These are phyloP conservation scores for Podarcis cretensis DNA, from an alignment of 2,113 vertebrate genomes.

Conservation along the genomic window DNA sequence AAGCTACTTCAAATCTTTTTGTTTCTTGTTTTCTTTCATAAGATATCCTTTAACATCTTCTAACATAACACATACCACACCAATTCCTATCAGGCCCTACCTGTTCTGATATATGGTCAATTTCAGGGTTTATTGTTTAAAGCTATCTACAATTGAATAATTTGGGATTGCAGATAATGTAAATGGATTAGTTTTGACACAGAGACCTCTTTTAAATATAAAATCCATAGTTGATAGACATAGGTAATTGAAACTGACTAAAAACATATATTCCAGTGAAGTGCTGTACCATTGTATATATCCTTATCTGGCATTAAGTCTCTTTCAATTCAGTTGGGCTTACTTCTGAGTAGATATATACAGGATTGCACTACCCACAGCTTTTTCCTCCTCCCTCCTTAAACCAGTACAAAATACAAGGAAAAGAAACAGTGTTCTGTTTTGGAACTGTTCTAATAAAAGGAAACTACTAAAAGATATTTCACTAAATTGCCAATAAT, in stretches of 20 bases:
- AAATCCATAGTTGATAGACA: neutral
- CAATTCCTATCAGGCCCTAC: neutral
- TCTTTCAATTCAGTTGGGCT: neutral
- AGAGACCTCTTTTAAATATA: conserved; percentile 2
- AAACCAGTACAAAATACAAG: neutral
- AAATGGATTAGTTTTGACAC: neutral
- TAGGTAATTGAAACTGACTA: neutral
- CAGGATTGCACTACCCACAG: neutral
- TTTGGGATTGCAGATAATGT: conserved; percentile 11
- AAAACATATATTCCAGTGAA: neutral
- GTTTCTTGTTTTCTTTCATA: conserved; percentile 2
- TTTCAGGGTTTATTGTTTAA: neutral
- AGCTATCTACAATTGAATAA: neutral
- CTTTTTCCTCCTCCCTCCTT: neutral
- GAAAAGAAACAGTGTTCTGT: neutral
- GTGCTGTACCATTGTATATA: too few species aligned
- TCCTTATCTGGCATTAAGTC: too few species aligned
- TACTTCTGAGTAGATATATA: too few species aligned
- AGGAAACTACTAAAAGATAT: neutral
- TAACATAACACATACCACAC: neutral
- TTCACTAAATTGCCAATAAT: neutral
- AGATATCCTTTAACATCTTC: neutral
- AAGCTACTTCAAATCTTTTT: conserved; percentile 23
- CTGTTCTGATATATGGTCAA: neutral
- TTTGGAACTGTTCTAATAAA: neutral